Evolutionary conservation across 2,797 vertebrate genomes (phyloP).

Genomic region (Pseudopleuronectes americanus): DNA sequence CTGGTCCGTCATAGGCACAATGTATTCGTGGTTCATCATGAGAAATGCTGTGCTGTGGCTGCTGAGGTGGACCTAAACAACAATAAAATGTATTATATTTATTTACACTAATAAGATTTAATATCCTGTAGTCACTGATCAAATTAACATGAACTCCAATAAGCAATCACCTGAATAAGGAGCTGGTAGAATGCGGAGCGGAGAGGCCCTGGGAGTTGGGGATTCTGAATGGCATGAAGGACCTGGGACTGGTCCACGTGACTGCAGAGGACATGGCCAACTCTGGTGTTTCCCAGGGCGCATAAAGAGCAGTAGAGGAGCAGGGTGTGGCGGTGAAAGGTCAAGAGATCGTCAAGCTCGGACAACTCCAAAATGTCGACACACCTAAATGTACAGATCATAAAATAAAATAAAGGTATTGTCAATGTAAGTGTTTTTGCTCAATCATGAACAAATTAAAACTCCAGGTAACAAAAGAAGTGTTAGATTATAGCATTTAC

Average conservation of each 20-base stretch:
- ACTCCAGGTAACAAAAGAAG: background rate
- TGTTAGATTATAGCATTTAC: too few species aligned
- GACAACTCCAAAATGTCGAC: slow-evolving; percentile 95
- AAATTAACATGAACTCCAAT: background rate
- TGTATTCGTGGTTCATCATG: slow-evolving; percentile 93
- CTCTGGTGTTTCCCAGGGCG: slow-evolving; percentile 91
- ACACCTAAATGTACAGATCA: slow-evolving; percentile 77
- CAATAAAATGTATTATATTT: background rate
- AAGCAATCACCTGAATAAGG: slow-evolving; percentile 82
- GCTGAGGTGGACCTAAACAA: slow-evolving; percentile 86
- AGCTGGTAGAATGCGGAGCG: slow-evolving; percentile 92
- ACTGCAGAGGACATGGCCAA: slow-evolving; percentile 94
- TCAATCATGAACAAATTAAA: slow-evolving; percentile 17
- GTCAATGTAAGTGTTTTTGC: slow-evolving; percentile 14
- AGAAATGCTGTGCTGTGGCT: slow-evolving; percentile 88
- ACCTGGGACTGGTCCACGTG: slow-evolving; percentile 94
- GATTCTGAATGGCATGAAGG: slow-evolving; percentile 90
- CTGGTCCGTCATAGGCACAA: slow-evolving; percentile 93
- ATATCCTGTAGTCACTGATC: background rate
- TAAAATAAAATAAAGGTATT: background rate
- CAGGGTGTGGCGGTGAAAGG: slow-evolving; percentile 92
- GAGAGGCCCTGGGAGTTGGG: slow-evolving; percentile 89
- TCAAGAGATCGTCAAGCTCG: slow-evolving; percentile 88
- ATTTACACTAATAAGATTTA: background rate
- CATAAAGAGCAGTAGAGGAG: slow-evolving; percentile 93